Conservation (phyloP, 2,113 vertebrate species). For the Carettochelys insculpta region DNA sequence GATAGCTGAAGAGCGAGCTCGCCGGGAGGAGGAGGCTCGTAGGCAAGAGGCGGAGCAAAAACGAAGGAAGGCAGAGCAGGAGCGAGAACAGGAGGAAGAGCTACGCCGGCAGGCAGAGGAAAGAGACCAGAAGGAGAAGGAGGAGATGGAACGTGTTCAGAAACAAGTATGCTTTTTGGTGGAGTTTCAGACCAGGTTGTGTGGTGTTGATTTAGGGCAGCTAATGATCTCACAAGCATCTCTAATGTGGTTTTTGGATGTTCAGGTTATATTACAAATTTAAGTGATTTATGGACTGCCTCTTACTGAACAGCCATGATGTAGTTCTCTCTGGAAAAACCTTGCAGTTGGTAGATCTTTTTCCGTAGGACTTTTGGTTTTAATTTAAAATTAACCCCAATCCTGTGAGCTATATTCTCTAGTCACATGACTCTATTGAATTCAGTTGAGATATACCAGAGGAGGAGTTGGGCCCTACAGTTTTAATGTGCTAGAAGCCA, state of each 20-base stretch:
- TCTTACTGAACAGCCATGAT: too few relatives aligned
- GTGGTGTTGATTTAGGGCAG: rapidly evolving
- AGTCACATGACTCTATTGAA: neutral
- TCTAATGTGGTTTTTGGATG: neutral
- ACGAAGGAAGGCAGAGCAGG: constrained; percentile 78
- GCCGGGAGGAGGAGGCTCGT: constrained; percentile 85
- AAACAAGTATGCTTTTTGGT: constrained; percentile 81
- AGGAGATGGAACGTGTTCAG: constrained; percentile 83
- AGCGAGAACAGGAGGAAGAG: constrained; percentile 72
- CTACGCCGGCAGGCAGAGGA: constrained; percentile 72
- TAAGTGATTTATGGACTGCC: neutral
- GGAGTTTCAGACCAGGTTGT: neutral
- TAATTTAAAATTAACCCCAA: neutral
- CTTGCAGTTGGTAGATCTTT: rapidly evolving
- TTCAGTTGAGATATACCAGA: neutral
- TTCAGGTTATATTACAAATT: neutral
- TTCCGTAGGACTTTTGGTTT: neutral
- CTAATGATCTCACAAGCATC: neutral
- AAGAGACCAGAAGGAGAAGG: constrained; percentile 80
- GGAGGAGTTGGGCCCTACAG: neutral
- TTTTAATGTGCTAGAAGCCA: neutral
- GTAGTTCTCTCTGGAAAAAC: neutral
- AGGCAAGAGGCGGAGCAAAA: constrained; percentile 80
- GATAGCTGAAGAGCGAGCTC: constrained; percentile 86
- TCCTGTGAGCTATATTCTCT: neutral